Base-by-base conservation (phyloP, 2,888 invertebrate species). In the Pocota personata region DNA sequence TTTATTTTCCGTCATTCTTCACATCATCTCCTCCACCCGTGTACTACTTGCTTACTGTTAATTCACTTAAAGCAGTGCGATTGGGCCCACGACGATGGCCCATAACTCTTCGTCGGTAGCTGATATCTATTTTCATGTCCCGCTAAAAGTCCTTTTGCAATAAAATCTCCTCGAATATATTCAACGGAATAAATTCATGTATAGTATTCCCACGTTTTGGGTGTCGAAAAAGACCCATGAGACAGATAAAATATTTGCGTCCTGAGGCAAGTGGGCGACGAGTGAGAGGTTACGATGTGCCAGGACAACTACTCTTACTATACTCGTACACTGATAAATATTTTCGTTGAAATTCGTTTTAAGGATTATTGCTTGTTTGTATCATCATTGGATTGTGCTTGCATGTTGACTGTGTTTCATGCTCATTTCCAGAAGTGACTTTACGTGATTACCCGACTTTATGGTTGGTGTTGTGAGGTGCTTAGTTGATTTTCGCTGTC, bases 311-410 rank as follows among this genome's bases (percentile, higher is more conserved):
- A 64, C 16, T 14, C 2, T 4, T 2, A 24, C 2, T 24, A 24
- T 24, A 24, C 24, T 24, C 24, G 8, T 24, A 35, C n/a, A 19
- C 12, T 57, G 30, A 69, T 77, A 60, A 67, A 69, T 77, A 77
- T 69, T 77, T 77, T 52, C 16, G 58, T 67, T 58, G 50, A 40
- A 52, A 60, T 58, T 69, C 43, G 50, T 69, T 77, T 77, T 77
- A 77, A 77, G 77, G 77, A 77, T 77, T 77, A 69, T 69, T 60
- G 32, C 77, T 60, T 77, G 77, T 69, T 77, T 69, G 60, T 50
- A 69, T 76, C 46, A 48, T 50, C 52, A 48, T 37, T 76, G 57
- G 37, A 32, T 30, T 43, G 55, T 43, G 35, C 35, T 67, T 48
- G 57, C 27, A 43, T 58, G 21, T 21, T 37, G 66, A 24, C 16